Evolutionary conservation across 2,888 invertebrate species (phyloP).

Genomic region (Leptinotarsa peninsularis): DNA sequence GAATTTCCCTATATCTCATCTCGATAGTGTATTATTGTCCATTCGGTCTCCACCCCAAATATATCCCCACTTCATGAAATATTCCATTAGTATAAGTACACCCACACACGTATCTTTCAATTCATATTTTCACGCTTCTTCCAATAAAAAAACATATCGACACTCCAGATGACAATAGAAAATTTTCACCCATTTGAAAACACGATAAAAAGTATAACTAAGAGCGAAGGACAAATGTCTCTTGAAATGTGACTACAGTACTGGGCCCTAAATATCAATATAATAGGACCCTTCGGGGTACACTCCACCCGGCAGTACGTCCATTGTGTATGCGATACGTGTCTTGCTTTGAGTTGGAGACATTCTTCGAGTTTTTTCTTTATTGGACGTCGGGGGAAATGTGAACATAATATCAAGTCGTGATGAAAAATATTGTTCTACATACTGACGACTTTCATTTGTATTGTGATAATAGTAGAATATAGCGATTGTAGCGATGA

Average conservation of each 20-base stretch:
- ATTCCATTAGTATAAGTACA: slow-evolving; percentile 20
- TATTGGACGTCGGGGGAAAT: slow-evolving; percentile 22
- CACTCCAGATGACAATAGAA: slow-evolving; percentile 18
- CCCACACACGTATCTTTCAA: slow-evolving; percentile 20
- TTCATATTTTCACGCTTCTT: slow-evolving; percentile 1
- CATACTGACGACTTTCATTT: slow-evolving; percentile 9
- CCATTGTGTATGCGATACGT: slow-evolving; percentile 34
- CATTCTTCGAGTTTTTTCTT: slow-evolving; percentile 29
- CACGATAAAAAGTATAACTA: slow-evolving; percentile 19
- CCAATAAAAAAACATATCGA: slow-evolving; percentile 22
- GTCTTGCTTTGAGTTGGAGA: slow-evolving; percentile 24
- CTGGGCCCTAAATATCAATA: slow-evolving; percentile 29
- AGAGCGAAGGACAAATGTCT: slow-evolving; percentile 11
- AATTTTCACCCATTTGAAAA: not conserved
- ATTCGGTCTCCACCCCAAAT: not conserved
- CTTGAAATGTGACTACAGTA: slow-evolving; percentile 23
- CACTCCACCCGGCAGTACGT: slow-evolving; percentile 12
- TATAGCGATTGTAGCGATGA: not conserved
- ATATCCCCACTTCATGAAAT: not conserved
- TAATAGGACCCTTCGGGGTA: slow-evolving; percentile 27
- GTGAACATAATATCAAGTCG: slow-evolving; percentile 26
- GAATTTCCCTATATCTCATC: too few relatives aligned
- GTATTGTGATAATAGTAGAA: slow-evolving; percentile 1
- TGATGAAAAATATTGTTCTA: slow-evolving; percentile 23
- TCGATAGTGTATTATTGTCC: not conserved